These are phyloP conservation scores for Phrynocephalus guinanensis DNA, from an alignment of 2,797 vertebrate genomes.

Conservation along the genomic window DNA sequence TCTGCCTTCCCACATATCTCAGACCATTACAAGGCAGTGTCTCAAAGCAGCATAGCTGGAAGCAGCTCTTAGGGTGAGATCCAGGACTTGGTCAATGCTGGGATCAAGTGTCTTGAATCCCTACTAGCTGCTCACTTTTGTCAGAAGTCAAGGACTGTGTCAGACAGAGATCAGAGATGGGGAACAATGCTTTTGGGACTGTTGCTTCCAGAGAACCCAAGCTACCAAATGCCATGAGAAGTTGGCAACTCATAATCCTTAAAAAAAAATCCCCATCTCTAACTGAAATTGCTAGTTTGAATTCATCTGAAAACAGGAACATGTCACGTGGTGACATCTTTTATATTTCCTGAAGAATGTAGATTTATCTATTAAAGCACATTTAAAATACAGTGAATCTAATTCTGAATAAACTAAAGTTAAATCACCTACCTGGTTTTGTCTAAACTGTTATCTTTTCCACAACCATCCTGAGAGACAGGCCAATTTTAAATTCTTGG, in stretches of 20 bases:
- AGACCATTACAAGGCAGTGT: too few relatives aligned
- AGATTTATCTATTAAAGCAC: background rate
- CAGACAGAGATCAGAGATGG: background rate
- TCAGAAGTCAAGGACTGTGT: background rate
- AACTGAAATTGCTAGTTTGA: background rate
- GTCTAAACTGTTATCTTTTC: background rate
- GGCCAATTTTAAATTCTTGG: background rate
- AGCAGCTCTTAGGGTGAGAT: background rate
- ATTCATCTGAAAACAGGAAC: background rate
- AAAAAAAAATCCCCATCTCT: too few relatives aligned
- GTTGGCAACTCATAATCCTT: too few relatives aligned
- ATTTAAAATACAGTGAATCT: background rate
- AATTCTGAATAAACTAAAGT: background rate
- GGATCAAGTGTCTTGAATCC: background rate
- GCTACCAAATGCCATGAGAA: too few relatives aligned
- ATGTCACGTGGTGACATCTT: background rate
- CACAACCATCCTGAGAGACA: background rate
- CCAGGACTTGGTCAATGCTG: background rate
- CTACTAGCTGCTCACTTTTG: too few relatives aligned
- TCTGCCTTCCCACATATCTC: too few relatives aligned
- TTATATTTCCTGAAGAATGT: background rate
- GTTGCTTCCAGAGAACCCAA: too few relatives aligned
- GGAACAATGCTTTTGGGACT: too few relatives aligned
- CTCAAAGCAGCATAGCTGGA: background rate
- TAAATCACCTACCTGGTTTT: background rate